Conservation (phyloP, 2,888 invertebrate species). For the Eremobia ochroleuca region DNA sequence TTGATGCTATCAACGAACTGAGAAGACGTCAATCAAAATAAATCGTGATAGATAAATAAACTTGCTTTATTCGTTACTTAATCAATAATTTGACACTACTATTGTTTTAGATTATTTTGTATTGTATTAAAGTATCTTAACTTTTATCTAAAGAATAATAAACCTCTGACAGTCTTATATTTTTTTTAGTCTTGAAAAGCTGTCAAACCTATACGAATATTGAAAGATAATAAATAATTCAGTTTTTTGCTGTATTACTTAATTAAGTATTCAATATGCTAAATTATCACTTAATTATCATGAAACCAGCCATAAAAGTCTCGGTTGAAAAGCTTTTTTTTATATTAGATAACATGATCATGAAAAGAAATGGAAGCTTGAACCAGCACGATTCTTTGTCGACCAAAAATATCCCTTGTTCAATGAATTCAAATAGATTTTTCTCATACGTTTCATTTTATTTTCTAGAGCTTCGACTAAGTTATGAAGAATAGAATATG, state of each 20-base stretch:
- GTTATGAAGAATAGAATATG: background rate
- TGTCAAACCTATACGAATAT: background rate
- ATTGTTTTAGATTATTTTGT: too few relatives aligned
- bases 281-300: background rate
- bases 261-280: too few relatives aligned
- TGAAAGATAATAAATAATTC: background rate
- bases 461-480: background rate
- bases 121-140: too few relatives aligned
- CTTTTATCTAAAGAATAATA: background rate
- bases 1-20: too few relatives aligned
- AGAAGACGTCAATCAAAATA: too few relatives aligned
- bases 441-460: background rate
- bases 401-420: background rate
- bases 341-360: background rate
- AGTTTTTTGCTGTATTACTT: background rate
- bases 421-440: background rate
- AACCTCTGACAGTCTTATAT: background rate
- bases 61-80: too few relatives aligned
- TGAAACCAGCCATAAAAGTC: background rate
- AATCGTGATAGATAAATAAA: too few relatives aligned
- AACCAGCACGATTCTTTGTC: background rate
- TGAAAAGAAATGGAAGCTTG: background rate
- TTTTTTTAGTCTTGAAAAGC: background rate
- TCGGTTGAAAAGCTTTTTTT: background rate
- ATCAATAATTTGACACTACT: too few relatives aligned